Evolutionary conservation across 92 coral and sea anemone genomes (phyloP), one percentile per base, ranked within the genome.

Genomic region (Parazoanthus darwini): DNA sequence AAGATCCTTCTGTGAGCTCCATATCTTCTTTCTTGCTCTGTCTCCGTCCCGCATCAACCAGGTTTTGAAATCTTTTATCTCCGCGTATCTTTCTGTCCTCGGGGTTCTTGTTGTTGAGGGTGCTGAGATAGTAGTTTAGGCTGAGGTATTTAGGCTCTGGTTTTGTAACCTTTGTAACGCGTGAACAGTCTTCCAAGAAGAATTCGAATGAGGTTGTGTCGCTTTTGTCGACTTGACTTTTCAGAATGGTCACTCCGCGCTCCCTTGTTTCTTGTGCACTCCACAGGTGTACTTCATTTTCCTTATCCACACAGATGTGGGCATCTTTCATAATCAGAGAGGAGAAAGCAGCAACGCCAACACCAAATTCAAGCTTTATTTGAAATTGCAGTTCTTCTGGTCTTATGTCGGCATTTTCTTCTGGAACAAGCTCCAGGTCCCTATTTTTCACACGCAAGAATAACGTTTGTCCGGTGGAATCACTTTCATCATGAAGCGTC

Each of bases 61-160:
- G 59, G 1, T 15, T 0, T 56, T 91, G 93, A 35, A 91, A 91
- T 14, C 26, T 36, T 13, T 18, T 2, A 50, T 91, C 93, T 54
- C 88, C 54, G 5, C 93, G 65, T 23, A 91, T 76, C 63, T 91
- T 91, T 18, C 74, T 86, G n/a, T 83, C 91, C 9, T 56, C 44
- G 5, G 15, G 38, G 46, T 56, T 70, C 3, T 35, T 6, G 81
- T 76, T 81, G 85, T 68, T 82, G 16, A 91, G 79, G 1, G 93
- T 91, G 86, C 91, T 91, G 6, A 91, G 93, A 43, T 91, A 91
- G 56, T 81, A 88, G 79, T 91, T 91, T 37, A 91, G 77, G 70
- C 91, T 88, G 68, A 88, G 67, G 65, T 91, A 91, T 85, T 88
- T 91, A 25, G 77, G 68, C 25, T 74, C 91, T 44, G 72, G 76